Evolutionary conservation across 2,113 vertebrate genomes (phyloP).

Genomic region (Neoarius graeffei): DNA sequence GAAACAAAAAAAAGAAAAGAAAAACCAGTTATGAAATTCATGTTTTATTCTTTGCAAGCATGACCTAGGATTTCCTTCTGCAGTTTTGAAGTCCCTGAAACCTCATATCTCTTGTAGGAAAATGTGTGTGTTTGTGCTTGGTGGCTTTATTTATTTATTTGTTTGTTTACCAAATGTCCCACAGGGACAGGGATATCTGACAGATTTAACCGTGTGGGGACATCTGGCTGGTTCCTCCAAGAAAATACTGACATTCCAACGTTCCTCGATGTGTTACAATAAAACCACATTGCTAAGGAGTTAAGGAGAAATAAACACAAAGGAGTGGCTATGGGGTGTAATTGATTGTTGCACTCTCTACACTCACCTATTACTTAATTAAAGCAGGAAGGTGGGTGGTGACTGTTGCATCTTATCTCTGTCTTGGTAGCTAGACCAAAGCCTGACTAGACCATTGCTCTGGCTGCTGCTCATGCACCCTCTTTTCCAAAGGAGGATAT

Average conservation of each 20-base stretch:
- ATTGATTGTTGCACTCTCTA: conserved; percentile 64
- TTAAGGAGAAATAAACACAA: conserved; percentile 14
- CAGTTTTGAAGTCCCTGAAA: background rate
- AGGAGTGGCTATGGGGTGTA: conserved; percentile 34
- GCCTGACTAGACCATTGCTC: conserved; percentile 34
- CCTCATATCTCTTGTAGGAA: background rate
- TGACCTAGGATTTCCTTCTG: background rate
- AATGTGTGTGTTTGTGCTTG: background rate
- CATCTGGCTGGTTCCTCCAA: background rate
- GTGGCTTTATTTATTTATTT: background rate
- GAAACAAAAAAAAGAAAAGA: too few relatives aligned
- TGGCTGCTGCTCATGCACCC: background rate
- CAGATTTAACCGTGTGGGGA: background rate
- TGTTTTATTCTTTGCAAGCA: conserved; percentile 1
- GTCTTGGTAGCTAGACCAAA: conserved; percentile 32
- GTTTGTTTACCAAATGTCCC: background rate
- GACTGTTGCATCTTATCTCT: conserved; percentile 59
- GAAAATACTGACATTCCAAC: background rate
- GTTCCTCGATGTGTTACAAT: conserved; percentile 31
- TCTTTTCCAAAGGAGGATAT: background rate
- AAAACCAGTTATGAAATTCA: conserved; percentile 1
- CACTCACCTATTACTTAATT: conserved; percentile 65
- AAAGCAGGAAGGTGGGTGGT: conserved; percentile 56
- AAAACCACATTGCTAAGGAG: conserved; percentile 35
- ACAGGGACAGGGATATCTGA: background rate